Evolutionary conservation across 2,888 invertebrate species (phyloP).

Genomic region (Clanis bilineata): DNA sequence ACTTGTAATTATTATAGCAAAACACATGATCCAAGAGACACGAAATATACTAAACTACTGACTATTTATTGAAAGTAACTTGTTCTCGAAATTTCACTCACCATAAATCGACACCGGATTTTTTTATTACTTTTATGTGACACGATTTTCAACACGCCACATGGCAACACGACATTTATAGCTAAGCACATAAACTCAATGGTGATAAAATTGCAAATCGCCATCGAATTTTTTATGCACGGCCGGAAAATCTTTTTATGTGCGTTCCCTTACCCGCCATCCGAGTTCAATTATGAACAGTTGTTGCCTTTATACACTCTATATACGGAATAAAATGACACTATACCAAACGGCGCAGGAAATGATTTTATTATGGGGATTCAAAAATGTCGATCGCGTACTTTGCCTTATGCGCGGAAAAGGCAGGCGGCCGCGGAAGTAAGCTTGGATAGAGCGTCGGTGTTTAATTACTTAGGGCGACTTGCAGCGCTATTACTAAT

Average conservation of each 20-base stretch:
- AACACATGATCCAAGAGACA: background rate
- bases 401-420: background rate
- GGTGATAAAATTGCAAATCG: conserved; percentile 17
- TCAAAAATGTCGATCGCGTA: background rate
- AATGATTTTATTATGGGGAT: background rate
- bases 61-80: too few species aligned
- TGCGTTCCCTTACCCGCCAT: background rate
- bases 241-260: conserved; percentile 16
- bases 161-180: background rate
- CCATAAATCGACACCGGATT: background rate
- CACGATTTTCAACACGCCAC: background rate
- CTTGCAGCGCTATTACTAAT: too few species aligned
- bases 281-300: background rate
- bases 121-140: background rate
- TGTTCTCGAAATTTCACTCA: background rate
- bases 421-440: background rate
- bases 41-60: background rate
- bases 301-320: background rate
- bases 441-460: background rate
- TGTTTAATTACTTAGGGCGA: background rate
- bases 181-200: background rate
- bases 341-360: background rate
- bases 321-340: background rate
- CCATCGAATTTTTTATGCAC: conserved; percentile 15
- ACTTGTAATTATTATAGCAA: too few species aligned